Conservation (phyloP, 2,797 vertebrate species). For the Pogoniulus pusillus region DNA sequence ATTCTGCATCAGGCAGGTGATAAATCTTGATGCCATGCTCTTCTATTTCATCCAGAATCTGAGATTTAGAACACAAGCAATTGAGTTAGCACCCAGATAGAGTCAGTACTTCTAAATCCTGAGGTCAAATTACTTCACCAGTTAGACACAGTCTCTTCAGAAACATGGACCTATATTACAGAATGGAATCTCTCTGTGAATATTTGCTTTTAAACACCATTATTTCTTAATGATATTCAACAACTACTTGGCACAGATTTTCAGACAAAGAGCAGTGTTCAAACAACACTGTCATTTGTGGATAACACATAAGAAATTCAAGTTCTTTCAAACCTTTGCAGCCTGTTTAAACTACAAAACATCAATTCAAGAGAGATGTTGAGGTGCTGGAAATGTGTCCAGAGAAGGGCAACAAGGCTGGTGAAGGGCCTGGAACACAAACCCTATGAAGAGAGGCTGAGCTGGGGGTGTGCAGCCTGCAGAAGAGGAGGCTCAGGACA, state of each 20-base stretch:
- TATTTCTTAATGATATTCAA: not conserved
- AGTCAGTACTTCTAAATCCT: not conserved
- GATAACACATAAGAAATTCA: not conserved
- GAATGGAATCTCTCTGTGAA: not conserved
- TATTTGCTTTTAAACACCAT: not conserved
- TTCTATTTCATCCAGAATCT: constrained; percentile 97
- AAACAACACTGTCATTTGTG: not conserved
- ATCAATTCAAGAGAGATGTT: too few species aligned
- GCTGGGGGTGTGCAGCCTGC: too few species aligned
- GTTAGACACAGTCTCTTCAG: not conserved
- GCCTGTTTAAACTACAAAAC: not conserved
- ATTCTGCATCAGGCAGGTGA: constrained; percentile 95
- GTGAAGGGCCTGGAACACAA: too few species aligned
- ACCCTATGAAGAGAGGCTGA: too few species aligned
- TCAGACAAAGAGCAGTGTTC: not conserved
- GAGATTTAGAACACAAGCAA: not conserved
- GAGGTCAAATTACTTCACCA: not conserved
- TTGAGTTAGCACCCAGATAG: not conserved
- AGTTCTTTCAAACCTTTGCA: not conserved
- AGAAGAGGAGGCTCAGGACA: too few species aligned
- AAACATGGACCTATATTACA: not conserved
- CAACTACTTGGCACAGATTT: not conserved
- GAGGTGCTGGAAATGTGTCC: too few species aligned
- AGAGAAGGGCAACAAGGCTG: too few species aligned
- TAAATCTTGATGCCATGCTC: constrained; percentile 98